Evolutionary conservation across 2,797 vertebrate genomes (phyloP), one percentile per base, ranked within the genome.

Genomic region (Acipenser ruthenus): DNA sequence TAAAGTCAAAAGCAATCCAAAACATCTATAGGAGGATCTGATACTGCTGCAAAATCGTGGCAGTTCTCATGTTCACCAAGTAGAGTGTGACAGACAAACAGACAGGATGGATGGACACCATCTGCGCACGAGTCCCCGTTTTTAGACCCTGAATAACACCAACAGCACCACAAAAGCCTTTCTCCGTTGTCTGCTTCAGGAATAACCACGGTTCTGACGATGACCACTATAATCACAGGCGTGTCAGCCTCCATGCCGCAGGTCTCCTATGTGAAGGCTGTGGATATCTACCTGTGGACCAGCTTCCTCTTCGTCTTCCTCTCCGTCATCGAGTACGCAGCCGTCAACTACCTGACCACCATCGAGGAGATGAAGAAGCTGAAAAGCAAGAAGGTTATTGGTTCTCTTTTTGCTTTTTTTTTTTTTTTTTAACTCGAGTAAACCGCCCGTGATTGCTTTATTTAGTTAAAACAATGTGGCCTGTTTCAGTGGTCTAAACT

Each of bases 281-380:
- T 95, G 80, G 94, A 95, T 67, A 87, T 95, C 70, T 93, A 94
- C 78, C 81, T 96, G 79, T 94, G 94, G 93, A 88, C 89, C 70
- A 96, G 94, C 83, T 96, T 95, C 82, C 87, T 95, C 65, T 95
- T 94, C 69, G 92, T 95, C 76, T 95, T 95, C 77, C 86, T 95
- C 63, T 94, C 94, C 0, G 93, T 95, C 79, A 91, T 92, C 0
- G 94, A 95, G 77, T 95, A 94, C 0, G 94, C 93, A 13, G 91
- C 93, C 0, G 89, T 96, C 76, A 97, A 95, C 83, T 95, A 94
- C 81, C 93, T 95, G 79, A 96, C 94, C 65, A 94, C 93, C 0
- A 77, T 88, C 68, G 91, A 93, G 76, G 94, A 95, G 75, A 86
- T 86, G 86, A 92, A 91, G 67, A 92, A 84, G 65, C 83, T 93